phyloP scores from a whole-genome alignment of 2,113 vertebrate species.

The Herpailurus yagouaroundi region DNA sequence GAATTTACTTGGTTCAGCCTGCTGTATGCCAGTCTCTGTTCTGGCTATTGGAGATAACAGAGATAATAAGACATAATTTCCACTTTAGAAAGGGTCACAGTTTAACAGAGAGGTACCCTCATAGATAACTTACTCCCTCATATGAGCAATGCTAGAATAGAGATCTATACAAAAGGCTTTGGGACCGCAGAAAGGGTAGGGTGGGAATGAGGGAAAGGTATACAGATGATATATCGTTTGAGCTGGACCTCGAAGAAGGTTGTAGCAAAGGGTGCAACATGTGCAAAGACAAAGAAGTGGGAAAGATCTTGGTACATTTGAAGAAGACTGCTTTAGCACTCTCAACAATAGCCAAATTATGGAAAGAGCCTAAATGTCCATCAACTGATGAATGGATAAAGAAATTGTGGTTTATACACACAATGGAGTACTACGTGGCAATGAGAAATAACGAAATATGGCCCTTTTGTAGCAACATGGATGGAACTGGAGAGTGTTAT shows the following conservation, averaged over 20 bases:
- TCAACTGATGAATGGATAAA: too few species aligned
- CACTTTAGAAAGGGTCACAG: not conserved
- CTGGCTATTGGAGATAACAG: constrained; percentile 1
- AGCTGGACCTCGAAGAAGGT: not conserved
- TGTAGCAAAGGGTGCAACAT: not conserved
- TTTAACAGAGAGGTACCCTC: not conserved
- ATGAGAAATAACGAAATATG: too few species aligned
- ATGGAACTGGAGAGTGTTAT: too few species aligned
- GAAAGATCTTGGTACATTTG: not conserved
- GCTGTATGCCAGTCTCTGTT: not conserved
- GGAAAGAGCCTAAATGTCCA: too few species aligned
- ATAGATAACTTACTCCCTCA: not conserved
- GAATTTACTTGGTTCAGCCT: constrained; percentile 18
- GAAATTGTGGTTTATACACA: too few species aligned
- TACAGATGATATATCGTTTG: not conserved
- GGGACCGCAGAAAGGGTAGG: not conserved
- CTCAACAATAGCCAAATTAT: too few species aligned
- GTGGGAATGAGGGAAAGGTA: not conserved
- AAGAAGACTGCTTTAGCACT: not conserved
- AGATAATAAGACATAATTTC: not conserved
- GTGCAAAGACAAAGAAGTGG: not conserved
- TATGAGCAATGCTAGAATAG: not conserved
- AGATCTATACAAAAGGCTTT: constrained; percentile 39
- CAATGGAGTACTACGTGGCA: too few species aligned
- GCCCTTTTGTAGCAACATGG: too few species aligned